Evolutionary conservation across 2,797 vertebrate genomes (phyloP).

Genomic region (Sebastes cheni): DNA sequence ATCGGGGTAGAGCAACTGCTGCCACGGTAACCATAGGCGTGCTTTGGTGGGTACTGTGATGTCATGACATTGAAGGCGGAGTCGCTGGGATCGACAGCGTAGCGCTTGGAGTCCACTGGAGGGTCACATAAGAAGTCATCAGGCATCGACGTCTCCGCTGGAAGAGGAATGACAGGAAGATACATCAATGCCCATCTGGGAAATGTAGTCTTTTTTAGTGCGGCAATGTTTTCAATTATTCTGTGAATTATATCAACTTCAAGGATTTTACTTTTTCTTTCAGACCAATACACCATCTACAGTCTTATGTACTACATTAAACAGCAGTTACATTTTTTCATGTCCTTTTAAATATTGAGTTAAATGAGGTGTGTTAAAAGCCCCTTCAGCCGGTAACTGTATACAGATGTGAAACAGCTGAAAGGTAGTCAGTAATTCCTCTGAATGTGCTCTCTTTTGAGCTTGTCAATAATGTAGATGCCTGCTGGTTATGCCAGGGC

Average conservation of each 20-base stretch:
- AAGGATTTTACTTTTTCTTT: neutral
- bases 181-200: neutral
- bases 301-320: neutral
- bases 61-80: slow-evolving; percentile 82
- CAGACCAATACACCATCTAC: neutral
- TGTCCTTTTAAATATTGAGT: neutral
- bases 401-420: slow-evolving; percentile 4
- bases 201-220: neutral
- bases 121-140: slow-evolving; percentile 87
- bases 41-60: slow-evolving; percentile 78
- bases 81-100: slow-evolving; percentile 81
- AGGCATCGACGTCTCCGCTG: slow-evolving; percentile 83
- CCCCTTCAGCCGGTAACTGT: neutral
- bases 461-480: slow-evolving; percentile 55
- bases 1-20: slow-evolving; percentile 74
- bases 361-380: slow-evolving; percentile 22
- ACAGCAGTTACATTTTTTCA: neutral
- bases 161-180: slow-evolving; percentile 4
- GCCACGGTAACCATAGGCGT: slow-evolving; percentile 77
- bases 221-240: neutral
- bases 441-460: slow-evolving; percentile 26
- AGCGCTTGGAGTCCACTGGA: slow-evolving; percentile 81
- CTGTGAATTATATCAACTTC: neutral
- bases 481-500: slow-evolving; percentile 33
- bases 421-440: slow-evolving; percentile 24